These are phyloP conservation scores for Xanthia togata DNA, from an alignment of 2,888 invertebrate genomes.

Conservation along the genomic window DNA sequence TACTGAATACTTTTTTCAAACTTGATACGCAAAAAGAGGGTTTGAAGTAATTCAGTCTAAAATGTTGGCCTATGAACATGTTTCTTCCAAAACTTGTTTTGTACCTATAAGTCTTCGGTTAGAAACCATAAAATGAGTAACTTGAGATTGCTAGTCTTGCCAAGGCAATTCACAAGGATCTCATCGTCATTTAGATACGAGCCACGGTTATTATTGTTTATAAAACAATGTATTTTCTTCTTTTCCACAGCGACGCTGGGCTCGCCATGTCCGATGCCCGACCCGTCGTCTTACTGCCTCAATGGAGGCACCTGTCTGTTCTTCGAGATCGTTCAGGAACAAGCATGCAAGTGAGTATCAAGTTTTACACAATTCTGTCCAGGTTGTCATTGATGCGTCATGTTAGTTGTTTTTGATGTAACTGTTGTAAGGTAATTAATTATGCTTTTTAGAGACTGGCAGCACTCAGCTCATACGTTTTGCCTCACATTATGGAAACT, in stretches of 20 bases:
- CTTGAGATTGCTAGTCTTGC: not conserved
- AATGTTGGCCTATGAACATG: not conserved
- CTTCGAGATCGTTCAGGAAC: constrained; percentile 94
- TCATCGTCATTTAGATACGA: not conserved
- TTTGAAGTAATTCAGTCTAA: not conserved
- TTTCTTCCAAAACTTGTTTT: constrained; percentile 2
- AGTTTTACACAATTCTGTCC: not conserved
- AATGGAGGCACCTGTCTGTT: constrained; percentile 96
- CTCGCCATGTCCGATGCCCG: constrained; percentile 92
- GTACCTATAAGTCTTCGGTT: not conserved
- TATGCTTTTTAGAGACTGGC: not conserved
- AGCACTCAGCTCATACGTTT: not conserved
- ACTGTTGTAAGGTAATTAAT: not conserved
- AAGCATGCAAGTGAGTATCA: constrained; percentile 95
- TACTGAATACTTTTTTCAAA: not conserved
- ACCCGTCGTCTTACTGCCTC: constrained; percentile 93
- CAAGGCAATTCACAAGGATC: not conserved
- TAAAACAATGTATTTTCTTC: not conserved
- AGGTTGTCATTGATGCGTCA: not conserved
- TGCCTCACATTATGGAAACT: not conserved
- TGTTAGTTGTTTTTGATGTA: not conserved
- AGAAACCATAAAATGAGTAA: not conserved
- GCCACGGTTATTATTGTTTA: not conserved
- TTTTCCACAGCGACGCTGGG: constrained; percentile 86
- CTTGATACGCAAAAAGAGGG: not conserved